Evolutionary conservation across 1,140 invertebrate genomes (phyloP).

Genomic region (Scaptomyza pallida): DNA sequence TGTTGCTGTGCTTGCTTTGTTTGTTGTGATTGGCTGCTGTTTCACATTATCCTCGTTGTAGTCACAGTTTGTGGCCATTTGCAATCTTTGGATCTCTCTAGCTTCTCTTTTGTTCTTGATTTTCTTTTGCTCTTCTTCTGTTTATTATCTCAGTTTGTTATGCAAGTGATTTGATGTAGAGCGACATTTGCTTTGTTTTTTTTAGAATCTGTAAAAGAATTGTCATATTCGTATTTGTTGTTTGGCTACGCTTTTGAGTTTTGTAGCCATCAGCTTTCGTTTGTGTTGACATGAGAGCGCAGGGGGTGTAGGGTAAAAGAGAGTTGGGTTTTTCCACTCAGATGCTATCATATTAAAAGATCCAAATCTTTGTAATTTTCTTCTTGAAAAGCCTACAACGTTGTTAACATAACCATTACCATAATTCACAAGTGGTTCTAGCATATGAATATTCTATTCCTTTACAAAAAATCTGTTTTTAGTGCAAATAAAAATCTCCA

Average conservation of each 20-base stretch:
- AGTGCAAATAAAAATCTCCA: no score
- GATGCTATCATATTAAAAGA: no score
- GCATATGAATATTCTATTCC: no score
- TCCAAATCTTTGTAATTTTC: no score
- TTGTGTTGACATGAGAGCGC: slow-evolving; percentile 70
- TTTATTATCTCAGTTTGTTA: slow-evolving; percentile 16
- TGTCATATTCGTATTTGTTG: slow-evolving; percentile 20
- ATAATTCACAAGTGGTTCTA: no score
- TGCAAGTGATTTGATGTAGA: slow-evolving; percentile 61
- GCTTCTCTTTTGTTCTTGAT: background rate
- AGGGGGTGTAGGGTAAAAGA: background rate
- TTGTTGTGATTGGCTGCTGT: slow-evolving; percentile 51
- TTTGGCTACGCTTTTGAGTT: slow-evolving; percentile 12
- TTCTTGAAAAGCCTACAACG: no score
- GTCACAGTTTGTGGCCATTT: slow-evolving; percentile 78
- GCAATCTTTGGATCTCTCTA: slow-evolving; percentile 35
- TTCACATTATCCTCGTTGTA: slow-evolving; percentile 68
- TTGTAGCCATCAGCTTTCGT: slow-evolving; percentile 36
- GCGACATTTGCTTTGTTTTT: slow-evolving; percentile 69
- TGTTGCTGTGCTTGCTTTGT: slow-evolving; percentile 7
- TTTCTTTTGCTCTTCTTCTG: background rate
- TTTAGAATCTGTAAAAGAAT: slow-evolving; percentile 58
- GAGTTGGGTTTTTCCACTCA: no score
- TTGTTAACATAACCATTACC: no score
- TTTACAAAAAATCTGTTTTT: no score